These are phyloP conservation scores for Chaunax sp. DNA, from an alignment of 2,797 vertebrate genomes.

Conservation along the genomic window DNA sequence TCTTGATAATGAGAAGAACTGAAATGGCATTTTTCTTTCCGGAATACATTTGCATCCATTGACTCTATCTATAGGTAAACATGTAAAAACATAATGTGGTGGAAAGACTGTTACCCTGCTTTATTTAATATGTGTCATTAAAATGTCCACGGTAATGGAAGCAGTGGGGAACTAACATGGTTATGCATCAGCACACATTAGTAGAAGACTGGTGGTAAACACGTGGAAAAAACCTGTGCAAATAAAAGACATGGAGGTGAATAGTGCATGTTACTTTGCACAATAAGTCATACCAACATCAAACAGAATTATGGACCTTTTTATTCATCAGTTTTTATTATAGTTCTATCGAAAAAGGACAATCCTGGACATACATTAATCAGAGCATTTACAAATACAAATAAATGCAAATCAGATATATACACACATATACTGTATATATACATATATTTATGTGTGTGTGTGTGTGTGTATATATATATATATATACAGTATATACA, in stretches of 20 bases:
- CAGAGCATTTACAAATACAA: conserved; percentile 30
- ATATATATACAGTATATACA: too few species aligned
- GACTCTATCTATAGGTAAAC: neutral
- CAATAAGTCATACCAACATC: neutral
- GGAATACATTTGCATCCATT: conserved; percentile 17
- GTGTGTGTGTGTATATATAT: too few species aligned
- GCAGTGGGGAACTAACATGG: neutral
- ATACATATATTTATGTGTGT: too few species aligned
- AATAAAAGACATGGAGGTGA: neutral
- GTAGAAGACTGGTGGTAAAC: neutral
- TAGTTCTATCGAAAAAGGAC: conserved; percentile 33
- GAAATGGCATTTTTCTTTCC: conserved; percentile 23
- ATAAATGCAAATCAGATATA: conserved; percentile 24
- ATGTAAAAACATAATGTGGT: neutral
- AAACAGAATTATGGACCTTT: conserved; percentile 7
- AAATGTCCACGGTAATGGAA: neutral
- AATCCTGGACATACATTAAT: conserved; percentile 12
- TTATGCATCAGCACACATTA: neutral
- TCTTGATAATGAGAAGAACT: conserved; percentile 5
- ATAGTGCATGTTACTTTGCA: neutral
- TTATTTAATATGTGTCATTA: neutral
- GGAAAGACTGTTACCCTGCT: neutral
- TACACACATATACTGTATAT: too few species aligned
- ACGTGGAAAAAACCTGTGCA: neutral
- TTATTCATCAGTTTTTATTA: conserved; percentile 23